Base-by-base conservation (phyloP, 2,113 vertebrate genomes). In the Corydoras maculifer region DNA sequence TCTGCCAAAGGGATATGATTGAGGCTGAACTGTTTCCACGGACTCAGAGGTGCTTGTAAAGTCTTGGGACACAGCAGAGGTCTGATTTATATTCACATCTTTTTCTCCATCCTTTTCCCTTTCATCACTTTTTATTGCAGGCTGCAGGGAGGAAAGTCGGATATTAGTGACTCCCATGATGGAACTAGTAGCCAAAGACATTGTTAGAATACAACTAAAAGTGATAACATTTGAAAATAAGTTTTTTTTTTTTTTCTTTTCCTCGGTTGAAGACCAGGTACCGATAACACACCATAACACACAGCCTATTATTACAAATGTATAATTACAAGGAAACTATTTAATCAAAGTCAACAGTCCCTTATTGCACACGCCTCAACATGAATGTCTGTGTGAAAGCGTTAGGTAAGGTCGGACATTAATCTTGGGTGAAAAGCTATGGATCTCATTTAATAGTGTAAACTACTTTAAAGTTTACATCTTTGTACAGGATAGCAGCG, bases 81-180 rank as follows among this genome's bases (percentile, higher is more conserved):
- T 68, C 12, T 74, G 65, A 74, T 48, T 74, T 58, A 58, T 74
- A 68, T 65, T 48, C 49, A 68, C 31, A 15, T 61, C 51, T 50
- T 57, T 48, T 62, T 32, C 65, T 62, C 18, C 72, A 68, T 68
- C 65, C 49, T 78, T 57, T 49, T 58, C 51, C 61, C 65, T 71
- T 74, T 68, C 69, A 54, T 70, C 71, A 66, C 51, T 54, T 63
- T 72, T 55, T 66, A 62, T 53, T 11, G 72, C 48, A 78, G 64
- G 69, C 77, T 78, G 69, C 64, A 75, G 62, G 66, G 61, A 25
- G 62, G 77, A 59, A 72, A 78, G 70, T 63, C n/a, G 57, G 66
- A 18, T 68, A 75, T 75, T 62, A 75, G 69, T 67, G 35, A 72
- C 31, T 63, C 68, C 67, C 59, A 35, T 51, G 55, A 73, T 43